A percentile compares a stretch with the other conserved stretches of the same genome.
Conservation (phyloP, 92 coral and sea anemone genomes). For the Pocillopora grandis region DNA sequence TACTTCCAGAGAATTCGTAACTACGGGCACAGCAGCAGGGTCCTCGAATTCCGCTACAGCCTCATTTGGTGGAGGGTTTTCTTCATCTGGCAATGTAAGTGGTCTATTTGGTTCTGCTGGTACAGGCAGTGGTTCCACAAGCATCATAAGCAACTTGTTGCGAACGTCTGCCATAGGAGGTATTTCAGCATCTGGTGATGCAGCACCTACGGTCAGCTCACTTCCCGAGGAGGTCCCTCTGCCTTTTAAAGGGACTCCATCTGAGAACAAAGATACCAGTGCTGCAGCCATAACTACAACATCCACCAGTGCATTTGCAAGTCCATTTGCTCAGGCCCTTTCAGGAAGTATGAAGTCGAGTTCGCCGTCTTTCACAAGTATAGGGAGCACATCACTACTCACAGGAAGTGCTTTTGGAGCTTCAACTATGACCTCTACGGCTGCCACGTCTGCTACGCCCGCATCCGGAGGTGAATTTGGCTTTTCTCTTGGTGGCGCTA, state of each 20-base stretch:
- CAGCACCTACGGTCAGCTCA: constrained; percentile 12
- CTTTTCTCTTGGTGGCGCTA: not conserved
- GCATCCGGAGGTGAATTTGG: not conserved
- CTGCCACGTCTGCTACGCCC: not conserved
- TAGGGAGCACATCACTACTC: not conserved
- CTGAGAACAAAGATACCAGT: constrained; percentile 18
- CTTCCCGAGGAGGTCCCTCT: not conserved
- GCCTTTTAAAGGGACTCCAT: constrained; percentile 16
- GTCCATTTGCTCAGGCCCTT: constrained; percentile 22
- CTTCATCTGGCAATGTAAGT: not conserved
- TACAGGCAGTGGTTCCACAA: constrained; percentile 5
- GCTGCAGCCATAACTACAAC: not conserved
- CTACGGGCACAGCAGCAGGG: constrained; percentile 16
- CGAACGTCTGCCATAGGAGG: not conserved
- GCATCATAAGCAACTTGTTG: constrained; percentile 22
- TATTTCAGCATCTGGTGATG: not conserved
- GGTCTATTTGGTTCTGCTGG: constrained; percentile 8
- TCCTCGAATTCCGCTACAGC: constrained; percentile 32
- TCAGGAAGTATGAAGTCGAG: constrained; percentile 10
- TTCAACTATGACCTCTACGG: not conserved
- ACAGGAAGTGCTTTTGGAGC: not conserved
- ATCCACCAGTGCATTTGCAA: not conserved
- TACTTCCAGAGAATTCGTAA: constrained; percentile 2
- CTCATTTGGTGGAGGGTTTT: constrained; percentile 23
- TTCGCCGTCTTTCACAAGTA: not conserved